Conservation (phyloP, 2,888 invertebrate genomes). For the Eristalis arbustorum region DNA sequence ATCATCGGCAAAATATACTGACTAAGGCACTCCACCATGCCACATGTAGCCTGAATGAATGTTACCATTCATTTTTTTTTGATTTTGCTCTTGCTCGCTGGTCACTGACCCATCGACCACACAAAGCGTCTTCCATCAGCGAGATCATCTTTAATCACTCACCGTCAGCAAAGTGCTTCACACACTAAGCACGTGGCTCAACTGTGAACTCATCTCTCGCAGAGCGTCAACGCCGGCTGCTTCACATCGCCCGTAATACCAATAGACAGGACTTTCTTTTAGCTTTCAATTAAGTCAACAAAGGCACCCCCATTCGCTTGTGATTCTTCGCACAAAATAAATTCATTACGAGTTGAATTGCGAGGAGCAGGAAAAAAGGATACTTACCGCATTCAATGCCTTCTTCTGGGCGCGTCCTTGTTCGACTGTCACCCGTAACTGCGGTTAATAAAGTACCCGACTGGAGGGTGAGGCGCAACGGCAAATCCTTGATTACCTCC, state of each 20-base stretch:
- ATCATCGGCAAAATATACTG: no score
- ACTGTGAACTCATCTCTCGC: not conserved
- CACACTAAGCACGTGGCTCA: not conserved
- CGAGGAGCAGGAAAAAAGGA: not conserved
- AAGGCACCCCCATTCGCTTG: not conserved
- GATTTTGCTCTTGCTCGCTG: not conserved
- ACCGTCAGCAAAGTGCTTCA: not conserved
- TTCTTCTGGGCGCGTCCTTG: not conserved
- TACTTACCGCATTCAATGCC: not conserved
- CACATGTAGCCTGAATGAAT: no score
- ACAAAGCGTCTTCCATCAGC: slow-evolving; percentile 14
- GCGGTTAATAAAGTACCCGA: slow-evolving; percentile 25
- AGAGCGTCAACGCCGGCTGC: not conserved
- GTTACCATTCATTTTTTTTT: no score
- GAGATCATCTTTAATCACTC: not conserved
- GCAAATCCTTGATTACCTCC: slow-evolving; percentile 40
- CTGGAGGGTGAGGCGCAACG: not conserved
- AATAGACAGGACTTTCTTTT: not conserved
- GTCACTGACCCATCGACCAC: not conserved
- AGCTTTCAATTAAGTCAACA: slow-evolving; percentile 40
- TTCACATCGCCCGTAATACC: not conserved
- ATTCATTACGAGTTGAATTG: slow-evolving; percentile 17
- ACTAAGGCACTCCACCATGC: no score
- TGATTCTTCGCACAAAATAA: slow-evolving; percentile 3
- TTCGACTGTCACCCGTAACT: not conserved